Conservation (phyloP, 2,113 vertebrate genomes). For the Athene noctua region DNA sequence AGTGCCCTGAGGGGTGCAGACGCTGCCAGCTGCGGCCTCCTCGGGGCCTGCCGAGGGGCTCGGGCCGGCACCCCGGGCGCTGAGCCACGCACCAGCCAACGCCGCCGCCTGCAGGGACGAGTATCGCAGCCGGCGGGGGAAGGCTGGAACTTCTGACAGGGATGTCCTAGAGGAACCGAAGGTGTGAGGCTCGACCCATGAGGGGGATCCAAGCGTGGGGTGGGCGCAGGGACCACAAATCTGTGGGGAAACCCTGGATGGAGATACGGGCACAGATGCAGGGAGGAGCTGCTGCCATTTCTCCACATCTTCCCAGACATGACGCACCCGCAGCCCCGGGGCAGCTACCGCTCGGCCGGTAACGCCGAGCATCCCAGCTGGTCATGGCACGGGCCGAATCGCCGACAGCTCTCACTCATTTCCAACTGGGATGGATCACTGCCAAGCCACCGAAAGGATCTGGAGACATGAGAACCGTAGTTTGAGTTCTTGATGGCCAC, state of each 20-base stretch:
- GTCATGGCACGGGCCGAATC: not conserved
- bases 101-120: fast-evolving
- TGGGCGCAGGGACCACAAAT: not conserved
- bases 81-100: not conserved
- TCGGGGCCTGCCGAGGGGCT: not conserved
- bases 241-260: not conserved
- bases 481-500: not conserved
- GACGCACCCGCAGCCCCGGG: not conserved
- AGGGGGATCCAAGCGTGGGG: not conserved
- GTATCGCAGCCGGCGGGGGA: fast-evolving
- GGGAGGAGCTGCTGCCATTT: not conserved
- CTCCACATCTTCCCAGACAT: fast-evolving
- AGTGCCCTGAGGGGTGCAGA: no score
- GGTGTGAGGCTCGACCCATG: not conserved
- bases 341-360: fast-evolving
- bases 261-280: not conserved
- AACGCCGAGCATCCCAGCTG: fast-evolving
- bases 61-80: not conserved
- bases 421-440: not conserved
- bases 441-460: not conserved
- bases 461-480: fast-evolving
- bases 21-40: not conserved
- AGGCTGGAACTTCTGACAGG: not conserved
- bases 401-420: fast-evolving
- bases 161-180: not conserved